Conservation (phyloP, 2,113 vertebrate genomes). For the Ochotona princeps region DNA sequence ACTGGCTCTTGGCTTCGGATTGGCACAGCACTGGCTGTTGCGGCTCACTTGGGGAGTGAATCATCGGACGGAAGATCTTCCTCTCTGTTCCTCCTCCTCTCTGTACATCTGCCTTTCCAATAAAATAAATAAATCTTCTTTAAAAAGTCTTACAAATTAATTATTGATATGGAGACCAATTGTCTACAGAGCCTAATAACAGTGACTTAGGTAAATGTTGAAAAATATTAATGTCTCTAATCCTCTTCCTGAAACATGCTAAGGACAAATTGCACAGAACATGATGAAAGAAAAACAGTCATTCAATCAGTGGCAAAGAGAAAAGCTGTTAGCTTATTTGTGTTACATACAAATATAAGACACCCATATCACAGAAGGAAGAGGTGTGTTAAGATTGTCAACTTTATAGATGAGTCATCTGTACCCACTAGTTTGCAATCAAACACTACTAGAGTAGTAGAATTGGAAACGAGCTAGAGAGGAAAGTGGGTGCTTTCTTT, state of each 20-base stretch:
- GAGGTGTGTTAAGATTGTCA: not conserved
- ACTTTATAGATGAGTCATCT: not conserved
- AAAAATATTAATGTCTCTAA: not conserved
- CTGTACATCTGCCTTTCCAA: too few species aligned
- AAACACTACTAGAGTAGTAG: not conserved
- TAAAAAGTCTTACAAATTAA: not conserved
- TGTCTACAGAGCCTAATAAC: not conserved
- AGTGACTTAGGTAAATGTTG: not conserved
- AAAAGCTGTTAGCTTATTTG: slow-evolving; percentile 8
- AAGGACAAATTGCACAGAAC: not conserved
- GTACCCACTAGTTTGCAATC: not conserved
- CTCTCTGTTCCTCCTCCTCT: too few species aligned
- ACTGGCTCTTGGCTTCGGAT: too few species aligned
- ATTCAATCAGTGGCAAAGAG: not conserved
- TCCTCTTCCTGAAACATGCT: not conserved
- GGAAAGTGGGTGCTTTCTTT: not conserved
- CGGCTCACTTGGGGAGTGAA: too few species aligned
- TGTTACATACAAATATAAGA: slow-evolving; percentile 10
- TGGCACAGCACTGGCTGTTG: too few species aligned
- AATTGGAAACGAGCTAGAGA: not conserved
- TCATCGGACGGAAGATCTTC: too few species aligned
- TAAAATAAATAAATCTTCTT: too few species aligned
- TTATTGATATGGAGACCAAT: not conserved
- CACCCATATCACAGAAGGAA: slow-evolving; percentile 8
- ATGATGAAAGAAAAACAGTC: not conserved